These are phyloP conservation scores for Osmerus eperlanus DNA, from an alignment of 2,113 vertebrate species.

Conservation along the genomic window DNA sequence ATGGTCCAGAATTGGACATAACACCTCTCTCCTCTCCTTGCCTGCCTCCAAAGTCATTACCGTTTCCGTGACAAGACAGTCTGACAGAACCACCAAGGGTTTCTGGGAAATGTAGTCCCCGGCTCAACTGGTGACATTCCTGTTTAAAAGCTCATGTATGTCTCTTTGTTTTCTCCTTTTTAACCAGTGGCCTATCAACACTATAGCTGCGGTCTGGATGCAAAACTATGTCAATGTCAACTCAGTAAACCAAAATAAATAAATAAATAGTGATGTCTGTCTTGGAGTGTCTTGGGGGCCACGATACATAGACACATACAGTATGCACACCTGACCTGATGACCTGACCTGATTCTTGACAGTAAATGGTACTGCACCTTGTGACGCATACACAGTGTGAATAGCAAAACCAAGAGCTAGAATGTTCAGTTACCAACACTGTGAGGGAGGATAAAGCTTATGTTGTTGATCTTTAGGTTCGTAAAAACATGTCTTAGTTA, in stretches of 20 bases:
- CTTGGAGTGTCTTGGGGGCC: not conserved
- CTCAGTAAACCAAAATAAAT: constrained; percentile 64
- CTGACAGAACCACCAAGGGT: constrained; percentile 2
- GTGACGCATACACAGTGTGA: too few relatives aligned
- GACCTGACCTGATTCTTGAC: too few relatives aligned
- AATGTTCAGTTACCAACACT: too few relatives aligned
- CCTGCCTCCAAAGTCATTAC: not conserved
- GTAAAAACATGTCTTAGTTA: too few relatives aligned
- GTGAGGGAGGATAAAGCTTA: too few relatives aligned
- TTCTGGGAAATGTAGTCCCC: constrained; percentile 29
- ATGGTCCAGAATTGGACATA: constrained; percentile 20
- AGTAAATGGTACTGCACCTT: too few relatives aligned
- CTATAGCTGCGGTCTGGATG: constrained; percentile 40
- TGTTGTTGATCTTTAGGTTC: too few relatives aligned
- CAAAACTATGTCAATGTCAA: constrained; percentile 47
- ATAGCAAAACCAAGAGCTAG: too few relatives aligned
- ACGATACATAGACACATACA: too few relatives aligned
- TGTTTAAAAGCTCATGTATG: constrained; percentile 25
- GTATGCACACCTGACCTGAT: too few relatives aligned
- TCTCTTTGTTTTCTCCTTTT: constrained; percentile 20
- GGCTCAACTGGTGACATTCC: constrained; percentile 23
- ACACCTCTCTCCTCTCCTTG: constrained; percentile 24
- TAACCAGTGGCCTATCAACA: constrained; percentile 46
- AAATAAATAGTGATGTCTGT: constrained; percentile 30
- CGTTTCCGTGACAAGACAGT: not conserved